Evolutionary conservation across 2,113 vertebrate species (phyloP).

Genomic region (Eudorcas thomsonii): DNA sequence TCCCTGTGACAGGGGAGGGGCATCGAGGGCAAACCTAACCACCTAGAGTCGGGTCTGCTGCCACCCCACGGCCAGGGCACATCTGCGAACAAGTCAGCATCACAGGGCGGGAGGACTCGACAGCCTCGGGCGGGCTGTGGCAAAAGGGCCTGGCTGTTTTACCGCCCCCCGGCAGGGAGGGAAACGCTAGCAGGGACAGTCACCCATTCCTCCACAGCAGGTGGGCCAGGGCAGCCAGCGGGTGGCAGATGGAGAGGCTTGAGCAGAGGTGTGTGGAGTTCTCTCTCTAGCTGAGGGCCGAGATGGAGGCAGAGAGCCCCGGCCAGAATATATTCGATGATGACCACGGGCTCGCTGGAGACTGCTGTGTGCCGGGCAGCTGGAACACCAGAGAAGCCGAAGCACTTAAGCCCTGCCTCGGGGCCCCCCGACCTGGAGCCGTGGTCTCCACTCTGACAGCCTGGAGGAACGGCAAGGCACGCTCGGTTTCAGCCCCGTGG

Average conservation of each 20-base stretch:
- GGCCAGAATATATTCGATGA: background rate
- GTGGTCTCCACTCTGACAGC: background rate
- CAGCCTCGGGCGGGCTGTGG: accelerated
- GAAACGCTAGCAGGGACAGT: background rate
- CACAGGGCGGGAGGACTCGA: background rate
- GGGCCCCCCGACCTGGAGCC: background rate
- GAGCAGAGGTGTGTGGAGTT: background rate
- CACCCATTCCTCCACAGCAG: background rate
- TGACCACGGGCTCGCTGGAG: background rate
- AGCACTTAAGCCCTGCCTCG: background rate
- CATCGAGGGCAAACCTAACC: background rate
- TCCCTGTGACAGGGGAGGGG: background rate
- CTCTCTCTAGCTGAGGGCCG: background rate
- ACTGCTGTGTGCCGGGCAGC: background rate
- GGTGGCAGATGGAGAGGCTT: too few relatives aligned
- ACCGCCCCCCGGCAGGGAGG: accelerated
- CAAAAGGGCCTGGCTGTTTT: accelerated
- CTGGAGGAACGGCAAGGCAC: background rate
- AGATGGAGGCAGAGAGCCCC: background rate
- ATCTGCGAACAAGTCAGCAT: background rate
- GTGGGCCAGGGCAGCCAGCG: accelerated
- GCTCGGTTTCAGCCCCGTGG: accelerated
- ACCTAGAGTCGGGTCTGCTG: background rate
- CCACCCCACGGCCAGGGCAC: background rate
- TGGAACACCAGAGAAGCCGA: background rate